A percentile compares a stretch with the other conserved stretches of the same genome.
Evolutionary conservation across 2,797 vertebrate genomes (phyloP).

Genomic region (Spea hammondii): DNA sequence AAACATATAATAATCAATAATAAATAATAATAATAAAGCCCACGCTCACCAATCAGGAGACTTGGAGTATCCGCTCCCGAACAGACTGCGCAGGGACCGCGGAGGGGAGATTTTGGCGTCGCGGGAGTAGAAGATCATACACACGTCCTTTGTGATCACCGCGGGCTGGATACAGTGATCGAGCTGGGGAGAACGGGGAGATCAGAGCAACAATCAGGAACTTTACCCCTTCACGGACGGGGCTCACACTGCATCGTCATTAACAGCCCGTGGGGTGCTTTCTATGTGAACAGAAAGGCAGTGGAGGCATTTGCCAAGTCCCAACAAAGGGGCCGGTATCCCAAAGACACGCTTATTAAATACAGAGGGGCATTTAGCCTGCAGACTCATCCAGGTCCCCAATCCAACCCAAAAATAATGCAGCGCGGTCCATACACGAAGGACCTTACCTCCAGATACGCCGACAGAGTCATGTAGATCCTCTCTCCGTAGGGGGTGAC

Average conservation of each 20-base stretch:
- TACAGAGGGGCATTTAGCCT: no score
- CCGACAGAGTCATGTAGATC: slow-evolving; percentile 97
- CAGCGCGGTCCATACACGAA: background rate
- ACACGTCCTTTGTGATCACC: slow-evolving; percentile 95
- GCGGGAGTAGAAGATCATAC: slow-evolving; percentile 96
- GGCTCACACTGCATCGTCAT: no score
- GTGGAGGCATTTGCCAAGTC: no score
- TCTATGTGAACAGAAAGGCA: no score
- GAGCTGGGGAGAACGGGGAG: slow-evolving; percentile 70
- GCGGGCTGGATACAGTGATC: slow-evolving; percentile 98
- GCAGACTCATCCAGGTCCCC: background rate
- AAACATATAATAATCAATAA: background rate
- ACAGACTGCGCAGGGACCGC: slow-evolving; percentile 90
- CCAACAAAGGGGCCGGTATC: no score
- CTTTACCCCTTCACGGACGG: no score
- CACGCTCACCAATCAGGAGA: slow-evolving; percentile 88
- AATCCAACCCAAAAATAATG: background rate
- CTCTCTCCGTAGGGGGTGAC: slow-evolving; percentile 96
- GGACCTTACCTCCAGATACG: slow-evolving; percentile 87
- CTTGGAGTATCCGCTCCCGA: slow-evolving; percentile 92
- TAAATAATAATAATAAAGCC: no score
- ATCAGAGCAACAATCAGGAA: no score
- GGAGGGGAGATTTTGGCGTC: slow-evolving; percentile 95
- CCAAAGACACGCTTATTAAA: no score
- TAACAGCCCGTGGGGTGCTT: no score